phyloP scores from a whole-genome alignment of 2,888 invertebrate genomes.

The Luperina nickerlii region DNA sequence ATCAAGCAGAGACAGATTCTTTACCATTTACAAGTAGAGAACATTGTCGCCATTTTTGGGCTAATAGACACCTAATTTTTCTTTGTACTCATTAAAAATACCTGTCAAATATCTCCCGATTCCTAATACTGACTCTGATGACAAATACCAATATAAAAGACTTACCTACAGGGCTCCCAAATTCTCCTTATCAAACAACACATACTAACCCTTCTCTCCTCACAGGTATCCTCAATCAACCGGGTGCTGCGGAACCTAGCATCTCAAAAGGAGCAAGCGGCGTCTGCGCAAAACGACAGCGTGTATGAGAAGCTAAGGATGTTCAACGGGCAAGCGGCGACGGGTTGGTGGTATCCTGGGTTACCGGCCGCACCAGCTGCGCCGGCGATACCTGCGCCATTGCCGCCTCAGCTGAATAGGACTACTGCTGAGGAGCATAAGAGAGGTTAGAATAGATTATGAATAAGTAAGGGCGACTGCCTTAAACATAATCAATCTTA shows the following conservation, averaged over 20 bases:
- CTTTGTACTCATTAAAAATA: background rate
- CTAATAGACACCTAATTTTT: background rate
- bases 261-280: slow-evolving; percentile 98
- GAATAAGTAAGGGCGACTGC: background rate
- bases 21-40: background rate
- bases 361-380: slow-evolving; percentile 93
- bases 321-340: slow-evolving; percentile 97
- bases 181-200: background rate
- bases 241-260: slow-evolving; percentile 98
- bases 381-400: slow-evolving; percentile 93
- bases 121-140: background rate
- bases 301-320: slow-evolving; percentile 98
- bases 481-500: background rate
- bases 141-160: background rate
- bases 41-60: background rate
- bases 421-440: slow-evolving; percentile 93
- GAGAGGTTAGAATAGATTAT: slow-evolving; percentile 90
- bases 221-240: slow-evolving; percentile 99
- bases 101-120: background rate
- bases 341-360: slow-evolving; percentile 96
- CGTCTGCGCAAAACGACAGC: slow-evolving; percentile 95
- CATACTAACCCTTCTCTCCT: slow-evolving; percentile 4
- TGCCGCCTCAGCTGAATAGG: slow-evolving; percentile 91
- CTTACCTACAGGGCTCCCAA: background rate
- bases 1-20: background rate